These are phyloP conservation scores for Drosophila seclusa DNA, from an alignment of 2,888 invertebrate species.

Conservation along the genomic window DNA sequence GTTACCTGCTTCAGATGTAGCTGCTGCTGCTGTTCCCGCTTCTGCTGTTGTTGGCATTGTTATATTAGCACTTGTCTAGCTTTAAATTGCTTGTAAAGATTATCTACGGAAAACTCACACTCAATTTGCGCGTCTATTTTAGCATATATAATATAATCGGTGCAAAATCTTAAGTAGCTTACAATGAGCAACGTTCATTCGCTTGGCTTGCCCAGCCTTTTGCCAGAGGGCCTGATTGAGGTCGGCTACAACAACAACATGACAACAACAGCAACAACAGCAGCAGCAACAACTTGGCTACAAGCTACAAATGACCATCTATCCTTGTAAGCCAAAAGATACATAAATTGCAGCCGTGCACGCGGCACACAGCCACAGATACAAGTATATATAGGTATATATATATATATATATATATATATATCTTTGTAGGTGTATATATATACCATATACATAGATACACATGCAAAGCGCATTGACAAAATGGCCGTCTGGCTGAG, in stretches of 20 bases:
- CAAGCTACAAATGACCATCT: constrained; percentile 58
- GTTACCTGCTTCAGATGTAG: constrained; percentile 25
- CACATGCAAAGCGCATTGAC: constrained; percentile 35
- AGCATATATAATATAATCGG: constrained; percentile 75
- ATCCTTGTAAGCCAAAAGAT: constrained; percentile 77
- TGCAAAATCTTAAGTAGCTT: constrained; percentile 78
- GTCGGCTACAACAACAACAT: constrained; percentile 22
- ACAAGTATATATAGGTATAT: constrained; percentile 7
- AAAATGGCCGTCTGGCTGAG: constrained; percentile 51
- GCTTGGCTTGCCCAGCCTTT: constrained; percentile 10
- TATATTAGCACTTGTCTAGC: constrained; percentile 78
- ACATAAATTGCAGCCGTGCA: constrained; percentile 75
- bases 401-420: background rate
- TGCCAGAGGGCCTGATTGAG: constrained; percentile 46
- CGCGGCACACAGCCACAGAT: no score
- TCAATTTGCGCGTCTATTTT: constrained; percentile 78
- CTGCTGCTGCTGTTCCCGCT: constrained; percentile 15
- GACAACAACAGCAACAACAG: background rate
- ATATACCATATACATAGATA: constrained; percentile 5
- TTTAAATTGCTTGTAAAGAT: constrained; percentile 78
- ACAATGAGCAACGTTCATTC: constrained; percentile 60
- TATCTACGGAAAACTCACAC: constrained; percentile 78
- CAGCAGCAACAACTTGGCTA: constrained; percentile 40
- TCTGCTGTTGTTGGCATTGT: constrained; percentile 51
- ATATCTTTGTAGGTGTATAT: background rate